Base-by-base conservation (phyloP, 2,797 vertebrate species). In the Rhadinocentrus ornatus region DNA sequence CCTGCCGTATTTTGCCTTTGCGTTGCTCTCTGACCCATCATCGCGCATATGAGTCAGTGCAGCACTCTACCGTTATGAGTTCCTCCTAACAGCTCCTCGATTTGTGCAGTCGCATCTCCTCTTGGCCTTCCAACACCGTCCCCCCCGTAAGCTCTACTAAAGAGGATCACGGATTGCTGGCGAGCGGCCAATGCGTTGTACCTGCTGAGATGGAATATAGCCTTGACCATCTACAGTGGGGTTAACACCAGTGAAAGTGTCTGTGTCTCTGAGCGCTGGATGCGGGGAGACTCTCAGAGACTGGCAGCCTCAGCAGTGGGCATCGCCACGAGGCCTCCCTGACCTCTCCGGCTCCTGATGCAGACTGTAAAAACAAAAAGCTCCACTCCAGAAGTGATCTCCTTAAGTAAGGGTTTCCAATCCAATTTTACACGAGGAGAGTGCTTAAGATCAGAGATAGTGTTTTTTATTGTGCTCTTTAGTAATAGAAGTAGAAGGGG, bases 331-430 rank as follows among this genome's bases (percentile, higher is more conserved):
- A 18, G 66, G 57, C 75, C 81, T 46, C 15, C 39, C 73, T 67
- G 78, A 88, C 87, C 88, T 74, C 81, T 32, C 35, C 72, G 78
- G 73, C 82, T 81, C 54, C 65, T 26, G 69, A 63, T 34, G 75
- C 82, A 53, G 78, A 82, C 76, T 74, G 83, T 77, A 82, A 85
- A 87, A 87, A 87, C 82, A 83, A 87, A 83, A 46, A 88, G 81
- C 73, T 72, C 67, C 10, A 15, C 86, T 88, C 52, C 69, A 74
- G 77, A 87, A 87, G 86, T 85, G 84, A 93, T 91, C 85, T 90
- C 78, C 88, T 90, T 91, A 90, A 93, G 91, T 92, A 86, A 80
- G 69, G 84, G 77, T 84, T 87, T 89, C 85, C 87, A 92, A 92
- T 93, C 89, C 93, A 90, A 89, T 91, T 91, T 91, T 83, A 85